Percentiles rank a stretch among this genome's conserved stretches.
These are phyloP conservation scores for Tipula lateralis DNA, from an alignment of 2,888 invertebrate genomes.

Conservation along the genomic window DNA sequence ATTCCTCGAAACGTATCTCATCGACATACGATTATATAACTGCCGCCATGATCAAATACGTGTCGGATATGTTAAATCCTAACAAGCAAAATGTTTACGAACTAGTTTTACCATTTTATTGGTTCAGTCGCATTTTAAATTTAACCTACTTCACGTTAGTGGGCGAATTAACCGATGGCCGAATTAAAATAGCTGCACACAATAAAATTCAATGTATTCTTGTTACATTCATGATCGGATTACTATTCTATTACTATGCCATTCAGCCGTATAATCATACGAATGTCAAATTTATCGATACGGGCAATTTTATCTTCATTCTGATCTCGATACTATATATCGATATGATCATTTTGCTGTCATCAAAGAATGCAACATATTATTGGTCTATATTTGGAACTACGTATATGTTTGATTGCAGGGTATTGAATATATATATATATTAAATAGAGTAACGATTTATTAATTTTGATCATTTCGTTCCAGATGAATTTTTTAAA, in stretches of 20 bases:
- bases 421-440: neutral
- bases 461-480: neutral
- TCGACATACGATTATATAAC: neutral
- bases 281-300: constrained; percentile 14
- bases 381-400: neutral
- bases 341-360: neutral
- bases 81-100: neutral
- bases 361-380: neutral
- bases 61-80: neutral
- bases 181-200: neutral
- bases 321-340: neutral
- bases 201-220: neutral
- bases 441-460: neutral
- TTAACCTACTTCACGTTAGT: neutral
- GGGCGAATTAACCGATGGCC: neutral
- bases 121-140: neutral
- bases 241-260: neutral
- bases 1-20: neutral
- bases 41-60: neutral
- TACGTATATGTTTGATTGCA: neutral
- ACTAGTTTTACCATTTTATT: neutral
- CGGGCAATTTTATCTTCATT: neutral
- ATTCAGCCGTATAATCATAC: neutral
- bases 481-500: neutral
- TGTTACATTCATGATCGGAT: neutral